Base-by-base conservation (phyloP, 2,888 invertebrate genomes). In the Eueremaeus valkanovi region DNA sequence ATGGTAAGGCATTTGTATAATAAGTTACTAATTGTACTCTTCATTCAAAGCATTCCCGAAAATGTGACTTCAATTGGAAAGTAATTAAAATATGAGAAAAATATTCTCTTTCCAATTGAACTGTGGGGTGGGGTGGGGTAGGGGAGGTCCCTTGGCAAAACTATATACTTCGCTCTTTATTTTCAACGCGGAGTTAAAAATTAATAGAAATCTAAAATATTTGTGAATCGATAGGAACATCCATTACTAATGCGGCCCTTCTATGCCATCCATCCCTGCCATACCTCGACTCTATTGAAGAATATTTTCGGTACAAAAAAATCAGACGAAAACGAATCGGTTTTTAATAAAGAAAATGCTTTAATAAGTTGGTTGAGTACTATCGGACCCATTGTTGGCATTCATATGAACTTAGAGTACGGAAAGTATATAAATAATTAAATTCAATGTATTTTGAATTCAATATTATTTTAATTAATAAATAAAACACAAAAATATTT, bases 221-320 rank as follows among this genome's bases (percentile, higher is more conserved):
- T 24, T 61, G 16, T 24, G 16, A 58, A 72, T 9, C 55, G 21
- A 73, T 51, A 77, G 75, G 76, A 76, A 72, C 77, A 77, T 42
- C 77, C 77, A n/a, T 33, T 75, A 21, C 51, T 72, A 18, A 55
- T 66, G 16, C 27, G 33, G 6, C 76, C 76, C 11, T 49, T 49
- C 42, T 76, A 74, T 72, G 72, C 36, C 9, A 70, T 77, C 24
- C 76, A 77, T 55, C 77, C 76, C n/a, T 77, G 76, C 63, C 74
- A 76, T 70, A 77, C 77, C 1, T 73, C 76, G 33, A 42, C 49
- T 21, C 45, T 77, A 33, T 55, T 77, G 75, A 42, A 45, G 6
- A 70, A 58, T 55, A 36, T 75, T 21, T 58, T 49, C 9, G 3
- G n/a, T 1, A 36, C 31, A 29, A 51, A 73, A 31, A 6, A 55